These are phyloP conservation scores for Platysteira castanea DNA, from an alignment of 2,113 vertebrate species.

Conservation along the genomic window DNA sequence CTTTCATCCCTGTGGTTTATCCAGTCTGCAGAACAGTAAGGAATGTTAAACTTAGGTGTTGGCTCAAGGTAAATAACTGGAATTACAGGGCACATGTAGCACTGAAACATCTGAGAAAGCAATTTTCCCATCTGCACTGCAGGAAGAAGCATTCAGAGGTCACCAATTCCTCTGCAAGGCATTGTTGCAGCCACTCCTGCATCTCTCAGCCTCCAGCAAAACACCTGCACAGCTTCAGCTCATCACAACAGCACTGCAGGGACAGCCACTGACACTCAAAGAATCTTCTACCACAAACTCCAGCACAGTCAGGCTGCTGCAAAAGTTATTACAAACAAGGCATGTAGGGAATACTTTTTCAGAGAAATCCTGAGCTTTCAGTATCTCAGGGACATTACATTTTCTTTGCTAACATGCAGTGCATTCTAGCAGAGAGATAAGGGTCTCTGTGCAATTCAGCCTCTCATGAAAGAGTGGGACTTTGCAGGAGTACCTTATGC, in stretches of 20 bases:
- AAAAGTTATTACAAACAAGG: background rate
- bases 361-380: background rate
- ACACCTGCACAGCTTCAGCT: background rate
- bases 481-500: background rate
- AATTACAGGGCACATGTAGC: background rate
- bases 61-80: background rate
- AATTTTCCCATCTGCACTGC: background rate
- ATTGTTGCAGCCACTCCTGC: background rate
- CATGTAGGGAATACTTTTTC: background rate
- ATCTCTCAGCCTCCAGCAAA: background rate
- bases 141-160: background rate
- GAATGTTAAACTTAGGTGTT: background rate
- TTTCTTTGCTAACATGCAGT: background rate
- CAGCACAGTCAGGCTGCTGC: background rate
- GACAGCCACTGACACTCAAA: background rate
- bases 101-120: background rate
- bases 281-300: background rate
- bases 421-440: background rate
- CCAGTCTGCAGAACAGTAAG: slow-evolving; percentile 65
- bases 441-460: background rate
- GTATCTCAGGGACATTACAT: background rate
- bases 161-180: background rate
- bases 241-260: background rate
- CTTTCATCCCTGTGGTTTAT: slow-evolving; percentile 68
- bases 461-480: background rate